Evolutionary conservation across 2,113 vertebrate genomes (phyloP).

Genomic region (Etia nguti): DNA sequence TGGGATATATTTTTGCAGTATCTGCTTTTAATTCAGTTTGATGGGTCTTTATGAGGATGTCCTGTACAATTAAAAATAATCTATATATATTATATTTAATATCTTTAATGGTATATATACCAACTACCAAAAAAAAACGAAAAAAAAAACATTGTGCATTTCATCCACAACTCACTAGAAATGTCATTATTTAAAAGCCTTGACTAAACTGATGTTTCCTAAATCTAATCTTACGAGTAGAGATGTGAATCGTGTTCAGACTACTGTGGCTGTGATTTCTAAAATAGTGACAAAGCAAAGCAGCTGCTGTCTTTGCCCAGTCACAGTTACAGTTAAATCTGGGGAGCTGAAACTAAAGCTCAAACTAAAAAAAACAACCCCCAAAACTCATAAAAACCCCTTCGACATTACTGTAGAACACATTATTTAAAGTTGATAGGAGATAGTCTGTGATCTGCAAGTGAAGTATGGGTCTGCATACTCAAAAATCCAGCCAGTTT

Average conservation of each 20-base stretch:
- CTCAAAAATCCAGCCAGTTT: not conserved
- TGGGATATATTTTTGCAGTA: not conserved
- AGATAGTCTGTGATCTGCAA: not conserved
- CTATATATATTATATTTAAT: not conserved
- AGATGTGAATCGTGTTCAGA: not conserved
- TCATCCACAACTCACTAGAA: not conserved
- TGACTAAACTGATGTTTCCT: not conserved
- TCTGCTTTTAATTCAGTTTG: not conserved
- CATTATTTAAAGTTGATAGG: not conserved
- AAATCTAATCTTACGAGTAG: not conserved
- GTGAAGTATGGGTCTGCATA: not conserved
- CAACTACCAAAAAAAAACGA: not conserved
- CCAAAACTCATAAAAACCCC: not conserved
- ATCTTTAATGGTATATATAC: not conserved
- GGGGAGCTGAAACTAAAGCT: not conserved
- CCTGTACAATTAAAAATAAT: not conserved
- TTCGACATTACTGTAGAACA: not conserved
- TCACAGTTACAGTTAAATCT: not conserved
- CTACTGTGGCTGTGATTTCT: not conserved
- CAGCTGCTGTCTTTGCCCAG: not conserved
- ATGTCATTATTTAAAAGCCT: not conserved
- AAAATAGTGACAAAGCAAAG: not conserved
- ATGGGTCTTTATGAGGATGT: not conserved
- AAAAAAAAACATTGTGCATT: not conserved
- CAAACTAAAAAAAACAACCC: not conserved